Evolutionary conservation across 23 tunicate species (phyloP).

Genomic region (Pegea sp.): DNA sequence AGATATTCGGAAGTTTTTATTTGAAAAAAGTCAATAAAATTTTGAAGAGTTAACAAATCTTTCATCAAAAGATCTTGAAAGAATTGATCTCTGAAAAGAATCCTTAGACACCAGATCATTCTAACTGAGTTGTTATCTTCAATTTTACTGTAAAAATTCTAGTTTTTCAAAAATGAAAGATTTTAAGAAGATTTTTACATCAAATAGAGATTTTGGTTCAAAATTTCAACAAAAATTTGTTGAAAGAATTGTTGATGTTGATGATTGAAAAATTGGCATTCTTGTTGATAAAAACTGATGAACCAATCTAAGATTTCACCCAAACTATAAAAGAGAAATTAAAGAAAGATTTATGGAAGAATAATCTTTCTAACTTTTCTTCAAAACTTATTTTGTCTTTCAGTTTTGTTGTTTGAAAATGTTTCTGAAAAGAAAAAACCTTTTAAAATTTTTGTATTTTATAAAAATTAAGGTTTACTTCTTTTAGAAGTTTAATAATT

Average conservation of each 20-base stretch:
- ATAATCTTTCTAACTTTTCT: too few relatives aligned
- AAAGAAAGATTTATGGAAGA: too few relatives aligned
- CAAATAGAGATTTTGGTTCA: conserved; percentile 3
- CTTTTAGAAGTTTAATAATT: too few relatives aligned
- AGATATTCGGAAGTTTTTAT: conserved; percentile 25
- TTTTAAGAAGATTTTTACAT: conserved; percentile 1
- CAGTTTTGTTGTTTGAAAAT: too few relatives aligned
- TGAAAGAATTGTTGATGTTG: conserved; percentile 14
- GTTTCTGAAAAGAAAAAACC: too few relatives aligned
- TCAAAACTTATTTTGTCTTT: too few relatives aligned
- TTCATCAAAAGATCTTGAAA: conserved; percentile 30
- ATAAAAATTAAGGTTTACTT: too few relatives aligned
- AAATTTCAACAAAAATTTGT: conserved; percentile 2
- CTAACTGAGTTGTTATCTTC: conserved; percentile 18
- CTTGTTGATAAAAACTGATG: conserved; percentile 28
- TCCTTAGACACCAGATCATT: conserved; percentile 28
- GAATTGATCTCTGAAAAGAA: conserved; percentile 40
- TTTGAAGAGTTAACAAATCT: conserved; percentile 4
- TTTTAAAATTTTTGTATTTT: too few relatives aligned
- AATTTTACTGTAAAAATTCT: conserved; percentile 4
- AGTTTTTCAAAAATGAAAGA: not conserved
- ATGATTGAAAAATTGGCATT: conserved; percentile 31
- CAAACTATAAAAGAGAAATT: too few relatives aligned
- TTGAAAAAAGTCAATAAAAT: conserved; percentile 38
- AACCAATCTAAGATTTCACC: conserved; percentile 72